Conservation (phyloP, 2,888 invertebrate genomes). For the Drepanosiphum platanoidis region DNA sequence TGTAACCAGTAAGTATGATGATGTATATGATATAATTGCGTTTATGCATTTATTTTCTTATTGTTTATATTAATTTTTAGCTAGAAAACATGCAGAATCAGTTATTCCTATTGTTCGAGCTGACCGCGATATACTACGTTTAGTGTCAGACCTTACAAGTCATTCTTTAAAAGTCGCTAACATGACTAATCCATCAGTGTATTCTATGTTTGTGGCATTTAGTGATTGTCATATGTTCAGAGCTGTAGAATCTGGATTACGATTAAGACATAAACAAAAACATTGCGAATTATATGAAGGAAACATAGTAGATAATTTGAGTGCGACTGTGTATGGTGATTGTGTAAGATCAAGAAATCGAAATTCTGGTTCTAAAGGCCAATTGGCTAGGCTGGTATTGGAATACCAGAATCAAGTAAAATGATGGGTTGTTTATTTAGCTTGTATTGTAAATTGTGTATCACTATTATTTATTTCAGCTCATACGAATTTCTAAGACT, state of each 20-base stretch:
- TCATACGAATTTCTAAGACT: neutral
- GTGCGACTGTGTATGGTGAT: constrained; percentile 57
- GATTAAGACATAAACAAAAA: constrained; percentile 69
- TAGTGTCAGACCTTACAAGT: constrained; percentile 69
- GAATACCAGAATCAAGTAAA: constrained; percentile 61
- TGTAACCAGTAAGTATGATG: constrained; percentile 71
- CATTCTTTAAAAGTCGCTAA: constrained; percentile 66
- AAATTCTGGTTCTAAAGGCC: constrained; percentile 63
- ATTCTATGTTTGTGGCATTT: constrained; percentile 77
- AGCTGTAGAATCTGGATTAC: constrained; percentile 83
- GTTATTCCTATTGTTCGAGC: constrained; percentile 73
- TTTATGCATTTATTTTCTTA: constrained; percentile 34
- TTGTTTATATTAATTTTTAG: constrained; percentile 67
- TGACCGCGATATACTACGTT: constrained; percentile 74
- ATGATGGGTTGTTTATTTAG: neutral
- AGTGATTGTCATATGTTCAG: constrained; percentile 78
- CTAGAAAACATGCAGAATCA: constrained; percentile 72
- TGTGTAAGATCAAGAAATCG: constrained; percentile 63
- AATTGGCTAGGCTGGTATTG: constrained; percentile 63
- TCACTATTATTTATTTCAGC: neutral
- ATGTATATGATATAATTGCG: constrained; percentile 30
- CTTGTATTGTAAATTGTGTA: neutral
- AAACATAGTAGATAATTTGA: constrained; percentile 36
- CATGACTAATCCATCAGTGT: constrained; percentile 68
- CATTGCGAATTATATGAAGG: constrained; percentile 62